A percentile compares a stretch with the other conserved stretches of the same genome.
Conservation (phyloP, 2,113 vertebrate genomes). For the Nothocercus julius region DNA sequence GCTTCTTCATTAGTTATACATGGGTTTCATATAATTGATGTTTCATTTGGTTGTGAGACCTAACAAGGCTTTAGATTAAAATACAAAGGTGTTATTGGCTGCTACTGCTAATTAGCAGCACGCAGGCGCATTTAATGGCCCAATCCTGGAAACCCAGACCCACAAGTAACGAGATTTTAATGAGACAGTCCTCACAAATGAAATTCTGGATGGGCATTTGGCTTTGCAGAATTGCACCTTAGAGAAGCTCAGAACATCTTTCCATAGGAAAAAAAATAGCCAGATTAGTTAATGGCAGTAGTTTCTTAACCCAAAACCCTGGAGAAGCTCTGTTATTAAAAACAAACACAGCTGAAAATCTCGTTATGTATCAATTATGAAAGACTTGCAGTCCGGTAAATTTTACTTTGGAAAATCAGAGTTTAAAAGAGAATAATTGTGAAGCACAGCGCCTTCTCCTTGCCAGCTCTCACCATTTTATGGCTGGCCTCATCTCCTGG, state of each 20-base stretch:
- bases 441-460: not conserved
- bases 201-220: not conserved
- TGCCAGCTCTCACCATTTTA: not conserved
- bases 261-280: not conserved
- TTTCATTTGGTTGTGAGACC: not conserved
- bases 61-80: slow-evolving; percentile 6
- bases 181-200: not conserved
- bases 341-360: not conserved
- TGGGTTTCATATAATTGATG: not conserved
- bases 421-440: not conserved
- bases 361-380: not conserved
- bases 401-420: not conserved
- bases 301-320: not conserved
- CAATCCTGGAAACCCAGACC: not conserved
- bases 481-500: not conserved
- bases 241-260: not conserved
- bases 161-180: not conserved
- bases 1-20: slow-evolving; percentile 3
- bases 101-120: not conserved
- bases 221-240: not conserved
- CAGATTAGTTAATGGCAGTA: not conserved
- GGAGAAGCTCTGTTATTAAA: not conserved
- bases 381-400: not conserved
- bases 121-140: not conserved
- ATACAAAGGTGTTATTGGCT: not conserved